These are phyloP conservation scores for Tetheella fluctuosa DNA, from an alignment of 2,888 invertebrate species.

Conservation along the genomic window DNA sequence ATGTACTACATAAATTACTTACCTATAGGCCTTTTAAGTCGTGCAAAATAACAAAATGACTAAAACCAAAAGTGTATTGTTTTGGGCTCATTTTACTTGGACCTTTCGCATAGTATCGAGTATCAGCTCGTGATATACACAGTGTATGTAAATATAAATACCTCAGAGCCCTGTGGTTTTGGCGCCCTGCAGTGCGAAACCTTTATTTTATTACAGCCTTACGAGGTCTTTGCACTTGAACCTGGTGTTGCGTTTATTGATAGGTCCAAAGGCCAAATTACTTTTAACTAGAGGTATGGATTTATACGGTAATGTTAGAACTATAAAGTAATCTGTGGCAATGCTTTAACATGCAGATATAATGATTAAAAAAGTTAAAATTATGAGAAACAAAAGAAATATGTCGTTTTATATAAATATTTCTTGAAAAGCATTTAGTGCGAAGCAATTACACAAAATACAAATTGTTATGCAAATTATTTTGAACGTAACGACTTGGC, in stretches of 20 bases:
- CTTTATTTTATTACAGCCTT: conserved; percentile 65
- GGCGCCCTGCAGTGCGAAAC: conserved; percentile 59
- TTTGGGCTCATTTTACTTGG: conserved; percentile 34
- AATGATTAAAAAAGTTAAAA: not conserved
- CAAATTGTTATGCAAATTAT: conserved; percentile 59
- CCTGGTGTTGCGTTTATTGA: conserved; percentile 29
- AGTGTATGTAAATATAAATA: conserved; percentile 42
- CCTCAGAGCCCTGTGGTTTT: conserved; percentile 54
- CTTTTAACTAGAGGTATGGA: not conserved
- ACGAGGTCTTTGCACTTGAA: conserved; percentile 61
- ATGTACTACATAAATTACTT: not conserved
- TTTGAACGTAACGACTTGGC: conserved; percentile 56
- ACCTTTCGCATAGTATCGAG: conserved; percentile 43
- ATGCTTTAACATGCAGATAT: too few relatives aligned
- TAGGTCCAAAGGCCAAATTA: conserved; percentile 23
- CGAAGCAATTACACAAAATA: conserved; percentile 38
- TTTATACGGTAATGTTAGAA: not conserved
- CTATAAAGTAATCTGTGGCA: too few relatives aligned
- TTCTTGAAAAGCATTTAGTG: conserved; percentile 26
- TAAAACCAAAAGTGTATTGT: conserved; percentile 44
- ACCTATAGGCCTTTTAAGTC: not conserved
- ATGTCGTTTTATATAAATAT: conserved; percentile 22
- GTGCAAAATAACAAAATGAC: conserved; percentile 33
- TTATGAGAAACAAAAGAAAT: not conserved
- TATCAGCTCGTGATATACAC: conserved; percentile 45